phyloP scores from a whole-genome alignment of 2,888 invertebrate species.

The Orthosia gothica region DNA sequence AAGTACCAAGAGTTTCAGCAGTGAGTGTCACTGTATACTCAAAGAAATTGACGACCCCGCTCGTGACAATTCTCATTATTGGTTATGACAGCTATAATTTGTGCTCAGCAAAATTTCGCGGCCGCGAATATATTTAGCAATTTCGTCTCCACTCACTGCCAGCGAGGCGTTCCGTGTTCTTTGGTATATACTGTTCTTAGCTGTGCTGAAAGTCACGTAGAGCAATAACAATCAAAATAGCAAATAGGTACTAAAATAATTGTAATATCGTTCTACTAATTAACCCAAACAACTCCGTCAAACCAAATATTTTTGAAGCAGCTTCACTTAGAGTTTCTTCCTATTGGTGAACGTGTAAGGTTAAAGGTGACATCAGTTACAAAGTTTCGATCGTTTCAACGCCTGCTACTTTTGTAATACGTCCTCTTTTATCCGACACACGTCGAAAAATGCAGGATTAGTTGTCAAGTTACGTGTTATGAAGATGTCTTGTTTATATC shows the following conservation, averaged over 20 bases:
- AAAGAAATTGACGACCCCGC: not conserved
- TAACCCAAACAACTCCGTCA: conserved; percentile 30
- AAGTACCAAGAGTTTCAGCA: not conserved
- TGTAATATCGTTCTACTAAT: conserved; percentile 38
- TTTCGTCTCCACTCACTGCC: not conserved
- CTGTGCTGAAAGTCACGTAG: conserved; percentile 21
- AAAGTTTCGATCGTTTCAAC: conserved; percentile 22
- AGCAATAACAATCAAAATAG: conserved; percentile 36
- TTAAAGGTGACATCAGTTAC: conserved; percentile 32
- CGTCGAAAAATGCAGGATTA: conserved; percentile 13
- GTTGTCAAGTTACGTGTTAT: conserved; percentile 4
- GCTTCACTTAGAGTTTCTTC: not conserved
- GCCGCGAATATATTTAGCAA: not conserved
- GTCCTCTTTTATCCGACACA: conserved; percentile 15
- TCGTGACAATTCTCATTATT: not conserved
- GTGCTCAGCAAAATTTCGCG: not conserved
- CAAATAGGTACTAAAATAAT: conserved; percentile 1
- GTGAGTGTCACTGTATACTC: not conserved
- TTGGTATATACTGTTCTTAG: not conserved
- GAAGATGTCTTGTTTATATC: not conserved
- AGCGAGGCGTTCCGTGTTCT: no score
- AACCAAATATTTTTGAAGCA: conserved; percentile 4
- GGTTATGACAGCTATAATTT: not conserved
- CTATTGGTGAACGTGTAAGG: conserved; percentile 12
- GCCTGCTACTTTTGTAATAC: conserved; percentile 28